phyloP scores from a whole-genome alignment of 1,140 invertebrate species.

The Cryptotermes secundus region DNA sequence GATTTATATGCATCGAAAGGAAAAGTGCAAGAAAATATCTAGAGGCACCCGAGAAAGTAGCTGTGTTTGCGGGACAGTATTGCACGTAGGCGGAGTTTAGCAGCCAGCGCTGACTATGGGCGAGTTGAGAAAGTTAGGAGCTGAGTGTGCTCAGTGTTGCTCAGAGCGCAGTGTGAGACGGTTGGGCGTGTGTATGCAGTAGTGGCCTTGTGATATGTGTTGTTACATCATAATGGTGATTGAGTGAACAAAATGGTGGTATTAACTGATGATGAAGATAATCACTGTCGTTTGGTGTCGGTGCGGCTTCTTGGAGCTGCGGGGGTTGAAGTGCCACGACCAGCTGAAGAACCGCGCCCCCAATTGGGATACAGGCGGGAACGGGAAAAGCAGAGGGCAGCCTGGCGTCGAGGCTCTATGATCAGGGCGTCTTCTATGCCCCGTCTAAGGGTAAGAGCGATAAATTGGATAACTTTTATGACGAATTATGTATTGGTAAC shows the following conservation, averaged over 20 bases:
- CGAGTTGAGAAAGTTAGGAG: neutral
- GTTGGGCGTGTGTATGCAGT: neutral
- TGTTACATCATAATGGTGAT: neutral
- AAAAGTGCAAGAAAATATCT: no score
- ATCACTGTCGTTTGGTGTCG: conserved; percentile 22
- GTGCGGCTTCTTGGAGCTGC: neutral
- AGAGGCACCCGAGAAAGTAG: no score
- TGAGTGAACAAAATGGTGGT: conserved; percentile 20
- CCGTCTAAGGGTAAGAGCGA: conserved; percentile 25
- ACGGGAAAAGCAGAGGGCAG: conserved; percentile 19
- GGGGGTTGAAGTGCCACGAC: neutral
- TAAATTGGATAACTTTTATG: no score
- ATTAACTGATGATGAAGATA: conserved; percentile 21
- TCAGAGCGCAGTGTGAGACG: neutral
- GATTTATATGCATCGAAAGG: no score
- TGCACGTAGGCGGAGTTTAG: neutral
- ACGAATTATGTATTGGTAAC: no score
- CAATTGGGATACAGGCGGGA: neutral
- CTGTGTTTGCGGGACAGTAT: neutral
- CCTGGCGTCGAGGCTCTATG: conserved; percentile 12
- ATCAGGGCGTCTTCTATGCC: conserved; percentile 24
- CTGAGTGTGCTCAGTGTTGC: neutral
- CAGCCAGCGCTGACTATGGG: neutral
- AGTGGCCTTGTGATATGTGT: neutral
- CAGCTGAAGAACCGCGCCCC: neutral